Evolutionary conservation across 2,113 vertebrate species (phyloP), one percentile per base, ranked within the genome.

Genomic region (Aythya baeri): DNA sequence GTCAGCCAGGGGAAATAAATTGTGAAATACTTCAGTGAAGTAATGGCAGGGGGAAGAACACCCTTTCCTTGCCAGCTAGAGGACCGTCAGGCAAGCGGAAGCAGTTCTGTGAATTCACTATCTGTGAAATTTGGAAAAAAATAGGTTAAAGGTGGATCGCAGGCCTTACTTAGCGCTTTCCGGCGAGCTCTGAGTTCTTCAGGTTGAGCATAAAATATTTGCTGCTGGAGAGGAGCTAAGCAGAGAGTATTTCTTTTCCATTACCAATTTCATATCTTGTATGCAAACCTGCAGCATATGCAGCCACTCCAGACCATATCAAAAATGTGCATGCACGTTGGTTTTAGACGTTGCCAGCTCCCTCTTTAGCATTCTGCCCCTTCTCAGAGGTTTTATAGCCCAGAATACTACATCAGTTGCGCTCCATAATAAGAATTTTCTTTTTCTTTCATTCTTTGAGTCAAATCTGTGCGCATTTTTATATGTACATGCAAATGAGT

Each of bases 291-390:
- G 71, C 58, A 75, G 38, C 20, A 34, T 57, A 38, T 25, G 32
- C 61, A 83, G 17, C 17, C 1, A 2, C 34, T 61, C 27, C 65
- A 34, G 26, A 63, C 34, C 8, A 3, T 11, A 43, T 27, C 34
- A 21, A 54, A 0, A 26, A 17, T 4, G 1, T 13, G 6, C 17
- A 21, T 17, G 44, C 31, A 43, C 0, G 1, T 26, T 88, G 71
- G 16, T 81, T 95, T 92, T 79, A 82, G 78, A 46, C 31, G 14
- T 13, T 74, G n/a, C 54, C 72, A 59, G 41, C 36, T 77, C 85
- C 84, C 58, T 73, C 0, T 11, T 75, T 22, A 78, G 61, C 17
- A 57, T 57, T 70, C 34, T 9, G 4, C 79, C 50, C 25, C 55
- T 90, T 83, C 21, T 85, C 20, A 43, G 49, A 62, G 12, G 13